Evolutionary conservation across 2,797 vertebrate genomes (phyloP), one percentile per base, ranked within the genome.

Genomic region (Helicolenus hilgendorfi): DNA sequence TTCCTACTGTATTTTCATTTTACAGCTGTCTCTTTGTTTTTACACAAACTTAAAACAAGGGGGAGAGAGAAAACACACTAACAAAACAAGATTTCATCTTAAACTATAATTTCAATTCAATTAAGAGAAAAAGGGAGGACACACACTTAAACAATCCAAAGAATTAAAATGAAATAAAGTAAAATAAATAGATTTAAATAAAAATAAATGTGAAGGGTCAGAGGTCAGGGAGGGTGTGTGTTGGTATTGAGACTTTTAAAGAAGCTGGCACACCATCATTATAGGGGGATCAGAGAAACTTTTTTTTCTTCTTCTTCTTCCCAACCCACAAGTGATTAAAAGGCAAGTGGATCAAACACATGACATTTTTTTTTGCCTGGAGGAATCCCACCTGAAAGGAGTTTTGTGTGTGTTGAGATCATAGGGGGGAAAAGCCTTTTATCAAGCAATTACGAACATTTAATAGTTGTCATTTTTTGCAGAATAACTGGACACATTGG

Each of bases 401-500:
- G 58, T 75, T 67, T 80, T 72, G 58, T 24, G n/a, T 29, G 62
- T 74, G 35, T 68, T 45, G 24, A 26, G 64, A 77, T 65, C 64
- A 74, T 65, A 79, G 73, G 73, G n/a, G 56, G 38, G 29, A 22
- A 29, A 31, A 29, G 3, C 13, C 15, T 53, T 0, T n/a, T 53
- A 62, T 2, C 72, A 68, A 49, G 45, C 29, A 56, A 9, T 59
- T 71, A 0, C 35, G 75, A 84, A 38, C 2, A 33, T 64, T 84
- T 31, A 77, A 74, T 63, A 4, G 11, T 22, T 73, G 70, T 24
- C 60, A 33, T 79, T 70, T 41, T 29, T 55, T 76, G 49, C 69
- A 87, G 41, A 88, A 78, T n/a, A 79, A 85, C 11, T 77, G 33
- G 79, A 93, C 83, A 87, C 70, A 79, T 11, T 14, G 4, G 65